Evolutionary conservation across 2,797 vertebrate genomes (phyloP), one percentile per base, ranked within the genome.

Genomic region (Helicolenus hilgendorfi): DNA sequence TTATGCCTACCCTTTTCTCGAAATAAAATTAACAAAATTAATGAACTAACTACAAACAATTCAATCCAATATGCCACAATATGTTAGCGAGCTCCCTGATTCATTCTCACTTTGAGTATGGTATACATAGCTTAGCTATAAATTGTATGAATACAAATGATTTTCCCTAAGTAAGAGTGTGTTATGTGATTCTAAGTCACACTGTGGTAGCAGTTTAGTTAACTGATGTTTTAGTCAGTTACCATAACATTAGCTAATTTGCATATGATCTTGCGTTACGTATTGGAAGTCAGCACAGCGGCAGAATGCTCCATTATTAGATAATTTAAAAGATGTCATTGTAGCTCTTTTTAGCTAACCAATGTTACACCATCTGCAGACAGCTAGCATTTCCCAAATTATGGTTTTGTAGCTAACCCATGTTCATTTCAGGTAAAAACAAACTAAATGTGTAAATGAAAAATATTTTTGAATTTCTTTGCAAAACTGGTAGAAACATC

Each of bases 91-190:
- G 18, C 60, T 10, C 24, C 24, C 56, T 73, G 55, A 38, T 38
- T 65, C 15, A 55, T 65, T 76, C 14, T 38, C 35, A 15, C 13
- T 55, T 55, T 20, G 14, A n/a, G 14, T 36, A 45, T 22, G 36
- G 36, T 74, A 15, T 27, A 62, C 2, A 31, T 14, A 11, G 24
- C 13, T 26, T 35, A 22, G 2, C 38, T 7, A 6, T 53, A 24
- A 7, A 14, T 29, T 38, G 7, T 15, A 35, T 24, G n/a, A 10
- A 64, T 55, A 49, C 20, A 41, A 41, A 41, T 0, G 38, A 14
- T 0, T 38, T 38, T 38, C 36, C 0, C 36, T 0, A 38, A 38
- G 36, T 38, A 38, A 38, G 0, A 38, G 36, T 38, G 36, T 38
- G 36, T 38, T 14, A 38, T 38, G 11, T 38, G 36, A 38, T 38